Evolutionary conservation across 2,888 invertebrate genomes (phyloP), one percentile per base, ranked within the genome.

Genomic region (Brenthis hecate): DNA sequence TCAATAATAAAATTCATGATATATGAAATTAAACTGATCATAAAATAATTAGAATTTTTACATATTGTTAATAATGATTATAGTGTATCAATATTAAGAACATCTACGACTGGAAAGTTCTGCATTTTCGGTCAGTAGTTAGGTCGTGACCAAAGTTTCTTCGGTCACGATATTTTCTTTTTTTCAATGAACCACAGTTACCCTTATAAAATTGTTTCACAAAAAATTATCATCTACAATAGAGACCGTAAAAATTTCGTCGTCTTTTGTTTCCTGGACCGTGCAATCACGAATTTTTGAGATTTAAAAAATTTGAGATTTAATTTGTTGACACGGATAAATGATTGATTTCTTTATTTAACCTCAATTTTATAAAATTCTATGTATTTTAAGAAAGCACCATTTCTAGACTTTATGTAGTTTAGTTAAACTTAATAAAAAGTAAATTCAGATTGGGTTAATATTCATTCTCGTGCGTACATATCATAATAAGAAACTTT

Each of bases 71-170:
- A 19, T 19, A 19, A 19, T 19, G 19, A 19, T 19, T 19, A 19
- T 19, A 19, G 19, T 19, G 19, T 19, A 19, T 19, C 19, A 19
- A 19, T 47, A 23, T 48, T n/a, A 48, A n/a, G 50, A 60, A 60
- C 28, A n/a, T 50, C 32, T n/a, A 60, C 13, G 60, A 28, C 60
- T 74, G 83, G 79, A 73, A 81, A 79, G 28, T 50, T 50, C 50
- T 13, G 72, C 80, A 77, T 81, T 80, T 74, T 63, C 78, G 77
- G 75, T 80, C 83, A 77, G 78, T 76, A 78, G 81, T 79, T 50
- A 64, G 64, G 80, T 87, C 92, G 92, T 92, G 92, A 91, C 88
- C 87, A 79, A 73, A 74, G 78, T 81, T 80, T 80, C 81, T 77
- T 76, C 81, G 80, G 81, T 81, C 87, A 84, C 86, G 84, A 82